A percentile compares a stretch with the other conserved stretches of the same genome.
phyloP scores from a whole-genome alignment of 2,113 vertebrate genomes.

The Melanerpes formicivorus region DNA sequence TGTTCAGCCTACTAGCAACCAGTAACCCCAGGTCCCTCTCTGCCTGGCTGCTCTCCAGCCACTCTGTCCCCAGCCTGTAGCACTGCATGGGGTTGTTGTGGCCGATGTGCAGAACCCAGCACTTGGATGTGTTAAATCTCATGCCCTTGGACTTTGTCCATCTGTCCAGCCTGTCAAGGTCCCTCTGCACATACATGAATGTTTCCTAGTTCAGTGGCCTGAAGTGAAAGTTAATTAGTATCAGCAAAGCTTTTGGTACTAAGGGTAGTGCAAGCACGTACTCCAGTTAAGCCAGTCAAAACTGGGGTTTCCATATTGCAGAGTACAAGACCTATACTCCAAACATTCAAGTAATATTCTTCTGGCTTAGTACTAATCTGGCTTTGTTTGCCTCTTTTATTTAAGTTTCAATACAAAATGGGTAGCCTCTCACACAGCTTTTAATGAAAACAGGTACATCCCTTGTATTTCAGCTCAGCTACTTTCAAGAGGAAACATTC shows the following conservation, averaged over 20 bases:
- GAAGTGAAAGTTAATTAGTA: not conserved
- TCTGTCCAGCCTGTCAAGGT: no score
- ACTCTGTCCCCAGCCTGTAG: no score
- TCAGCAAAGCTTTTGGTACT: not conserved
- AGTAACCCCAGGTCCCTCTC: no score
- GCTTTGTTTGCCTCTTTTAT: not conserved
- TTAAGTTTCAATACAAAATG: not conserved
- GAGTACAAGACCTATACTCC: no score
- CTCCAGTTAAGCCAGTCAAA: not conserved
- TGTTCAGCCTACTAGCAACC: no score
- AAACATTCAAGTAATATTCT: not conserved
- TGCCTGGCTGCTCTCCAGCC: no score
- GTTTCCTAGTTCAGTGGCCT: not conserved
- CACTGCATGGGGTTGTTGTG: no score
- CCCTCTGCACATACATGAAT: not conserved
- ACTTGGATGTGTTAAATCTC: no score
- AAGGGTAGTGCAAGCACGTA: not conserved
- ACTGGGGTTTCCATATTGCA: not conserved
- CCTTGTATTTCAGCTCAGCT: not conserved
- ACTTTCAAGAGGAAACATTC: not conserved
- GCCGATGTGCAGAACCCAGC: no score
- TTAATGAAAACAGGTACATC: not conserved
- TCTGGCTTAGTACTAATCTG: not conserved
- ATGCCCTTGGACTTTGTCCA: no score
- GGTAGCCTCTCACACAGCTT: not conserved